Base-by-base conservation (phyloP, 2,888 invertebrate species). In the Ceraclea dissimilis region DNA sequence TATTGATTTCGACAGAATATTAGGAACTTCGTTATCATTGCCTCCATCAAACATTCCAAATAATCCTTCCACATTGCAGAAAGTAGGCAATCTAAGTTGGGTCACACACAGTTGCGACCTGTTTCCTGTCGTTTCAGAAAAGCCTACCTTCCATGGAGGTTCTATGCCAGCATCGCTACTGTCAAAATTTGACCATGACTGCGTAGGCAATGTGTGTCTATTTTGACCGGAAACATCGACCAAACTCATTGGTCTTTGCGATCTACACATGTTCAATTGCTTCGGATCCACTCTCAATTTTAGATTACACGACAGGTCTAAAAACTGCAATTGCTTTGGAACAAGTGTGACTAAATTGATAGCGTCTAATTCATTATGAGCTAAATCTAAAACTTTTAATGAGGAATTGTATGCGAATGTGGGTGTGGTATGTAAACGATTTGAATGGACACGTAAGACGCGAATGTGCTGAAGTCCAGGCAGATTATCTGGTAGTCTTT, bases 161-260 rank as follows among this genome's bases (percentile, higher is more conserved):
- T 83, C 85, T 2, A 80, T 76, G 58, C 69, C 74, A 57, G 81
- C 69, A 63, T 84, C 84, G 57, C 76, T 74, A 51, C 77, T 80
- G 63, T 82, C 78, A 60, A 73, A 73, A 62, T 71, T 72, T 11
- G 72, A 71, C 11, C 71, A 70, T 0, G 74, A 71, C 48, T 71
- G 68, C 33, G 80, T 81, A 1, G 89, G 86, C 54, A 88, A 67
- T 57, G 83, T 81, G 0, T 79, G 79, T 17, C 85, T 72, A 70
- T 88, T 89, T 65, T 86, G 84, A 13, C 91, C 91, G 0, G 90
- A 88, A 0, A 91, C 91, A 68, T 92, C 91, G 0, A 92, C 86
- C 21, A 92, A 74, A 66, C 90, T 90, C 72, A 91, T 82, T 2
- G 89, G 88, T 46, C 90, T 75, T 68, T 89, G 87, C 39, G 87